These are phyloP conservation scores for Eretmochelys imbricata DNA, from an alignment of 2,113 vertebrate species.

Conservation along the genomic window DNA sequence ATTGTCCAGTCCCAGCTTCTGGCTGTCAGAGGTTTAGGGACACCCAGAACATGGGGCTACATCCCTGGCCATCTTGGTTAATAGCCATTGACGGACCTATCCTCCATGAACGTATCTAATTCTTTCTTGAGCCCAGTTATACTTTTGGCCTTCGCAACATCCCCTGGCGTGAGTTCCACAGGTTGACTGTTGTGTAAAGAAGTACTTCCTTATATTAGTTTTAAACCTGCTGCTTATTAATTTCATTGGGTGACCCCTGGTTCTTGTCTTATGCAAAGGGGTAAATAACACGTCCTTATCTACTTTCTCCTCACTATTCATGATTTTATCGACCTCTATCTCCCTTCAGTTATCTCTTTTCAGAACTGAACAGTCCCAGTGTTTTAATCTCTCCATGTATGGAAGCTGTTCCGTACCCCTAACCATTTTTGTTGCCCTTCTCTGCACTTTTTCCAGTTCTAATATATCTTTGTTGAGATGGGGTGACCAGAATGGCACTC, in stretches of 20 bases:
- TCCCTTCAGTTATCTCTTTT: neutral
- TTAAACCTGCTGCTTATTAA: neutral
- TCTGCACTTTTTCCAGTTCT: neutral
- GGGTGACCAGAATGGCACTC: neutral
- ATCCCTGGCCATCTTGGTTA: neutral
- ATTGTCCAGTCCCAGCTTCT: neutral
- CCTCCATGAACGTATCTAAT: neutral
- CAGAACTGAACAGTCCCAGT: neutral
- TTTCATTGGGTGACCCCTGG: neutral
- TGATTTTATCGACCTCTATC: neutral
- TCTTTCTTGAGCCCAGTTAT: neutral
- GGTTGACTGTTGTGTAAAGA: neutral
- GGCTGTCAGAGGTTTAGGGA: neutral
- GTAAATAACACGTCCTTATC: neutral
- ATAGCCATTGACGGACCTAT: neutral
- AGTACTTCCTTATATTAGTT: neutral
- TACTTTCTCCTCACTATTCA: neutral
- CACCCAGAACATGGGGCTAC: neutral
- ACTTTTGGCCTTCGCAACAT: neutral
- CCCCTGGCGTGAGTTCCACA: neutral
- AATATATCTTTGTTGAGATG: neutral
- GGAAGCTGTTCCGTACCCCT: neutral
- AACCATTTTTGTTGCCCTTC: neutral
- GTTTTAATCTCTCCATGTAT: neutral
- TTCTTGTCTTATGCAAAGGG: neutral